Conservation (phyloP, 2,113 vertebrate species). For the Upupa epops region DNA sequence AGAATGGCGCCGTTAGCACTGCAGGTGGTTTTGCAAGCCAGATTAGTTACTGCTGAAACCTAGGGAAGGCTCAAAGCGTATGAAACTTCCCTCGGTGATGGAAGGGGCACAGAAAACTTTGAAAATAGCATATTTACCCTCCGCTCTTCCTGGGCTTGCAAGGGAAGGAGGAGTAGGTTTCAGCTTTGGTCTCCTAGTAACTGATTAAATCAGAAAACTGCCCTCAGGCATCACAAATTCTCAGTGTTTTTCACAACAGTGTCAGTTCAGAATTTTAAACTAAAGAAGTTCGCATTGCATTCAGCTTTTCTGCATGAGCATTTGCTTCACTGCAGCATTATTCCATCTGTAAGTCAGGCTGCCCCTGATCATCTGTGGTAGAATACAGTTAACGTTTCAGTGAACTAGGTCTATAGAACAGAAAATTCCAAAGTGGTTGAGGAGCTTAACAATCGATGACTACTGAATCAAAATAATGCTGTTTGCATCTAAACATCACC, state of each 20-base stretch:
- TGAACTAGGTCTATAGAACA: not conserved
- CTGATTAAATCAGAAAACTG: slow-evolving; percentile 18
- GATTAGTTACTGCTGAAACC: not conserved
- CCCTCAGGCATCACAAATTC: not conserved
- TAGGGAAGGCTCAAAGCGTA: not conserved
- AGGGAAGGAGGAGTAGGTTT: not conserved
- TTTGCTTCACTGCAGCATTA: not conserved
- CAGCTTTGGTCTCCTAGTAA: slow-evolving; percentile 3
- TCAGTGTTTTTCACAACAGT: not conserved
- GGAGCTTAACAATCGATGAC: not conserved
- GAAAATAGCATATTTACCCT: not conserved
- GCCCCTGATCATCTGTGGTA: not conserved
- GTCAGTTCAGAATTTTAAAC: not conserved
- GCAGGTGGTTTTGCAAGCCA: not conserved
- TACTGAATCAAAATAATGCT: not conserved
- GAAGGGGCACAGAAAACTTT: not conserved
- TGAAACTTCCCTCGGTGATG: not conserved
- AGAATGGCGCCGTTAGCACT: not conserved
- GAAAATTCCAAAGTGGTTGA: not conserved
- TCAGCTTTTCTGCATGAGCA: not conserved
- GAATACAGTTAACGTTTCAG: not conserved
- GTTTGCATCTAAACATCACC: not conserved
- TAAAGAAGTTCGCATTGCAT: not conserved
- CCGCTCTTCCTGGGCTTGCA: not conserved
- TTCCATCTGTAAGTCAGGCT: not conserved